Evolutionary conservation across 2,888 invertebrate genomes (phyloP), one percentile per base, ranked within the genome.

Genomic region (Ctena decussata): DNA sequence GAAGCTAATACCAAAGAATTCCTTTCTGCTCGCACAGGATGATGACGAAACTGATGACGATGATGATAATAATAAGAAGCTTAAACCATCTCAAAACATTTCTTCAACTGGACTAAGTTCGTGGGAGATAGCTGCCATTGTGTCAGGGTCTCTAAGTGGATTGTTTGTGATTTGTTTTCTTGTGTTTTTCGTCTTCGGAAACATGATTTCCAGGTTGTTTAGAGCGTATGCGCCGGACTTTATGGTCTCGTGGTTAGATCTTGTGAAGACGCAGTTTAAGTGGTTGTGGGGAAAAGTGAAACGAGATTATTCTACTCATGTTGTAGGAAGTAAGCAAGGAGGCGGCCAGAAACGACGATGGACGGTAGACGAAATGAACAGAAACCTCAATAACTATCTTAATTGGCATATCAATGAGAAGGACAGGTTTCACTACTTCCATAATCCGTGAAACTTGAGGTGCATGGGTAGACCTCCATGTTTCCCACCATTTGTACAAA

Each of bases 1-100:
- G 70, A 80, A 91, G 32, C 83, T 81, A 77, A 83, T 91, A 30
- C 84, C 85, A 5, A 85, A 85, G 21, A 82, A 92, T 6, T 91
- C 93, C 0, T 70, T 87, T 39, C 32, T 93, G 0, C 71, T 93
- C 32, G 92, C 89, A 11, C 74, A 21, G 0, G 70, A 81, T 37
- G 72, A 72, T 12, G 41, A 77, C 1, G 69, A 80, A 24, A n/a
- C n/a, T n/a, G n/a, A n/a, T n/a, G n/a, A n/a, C n/a, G 75, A 74
- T 30, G 53, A 69, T 6, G 39, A 71, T 24, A 70, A 37, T 5
- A 49, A 30, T 3, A 30, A 24, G 5, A 57, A 79, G 12, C 30
- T 18, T 6, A 32, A 75, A 12, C 35, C 41, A 30, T 44, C 57
- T 21, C 30, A 69, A 21, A 35, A 44, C 11, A n/a, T 44, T n/a